Conservation (phyloP, 1,140 invertebrate species). For the Pygmarrhopalites habei region DNA sequence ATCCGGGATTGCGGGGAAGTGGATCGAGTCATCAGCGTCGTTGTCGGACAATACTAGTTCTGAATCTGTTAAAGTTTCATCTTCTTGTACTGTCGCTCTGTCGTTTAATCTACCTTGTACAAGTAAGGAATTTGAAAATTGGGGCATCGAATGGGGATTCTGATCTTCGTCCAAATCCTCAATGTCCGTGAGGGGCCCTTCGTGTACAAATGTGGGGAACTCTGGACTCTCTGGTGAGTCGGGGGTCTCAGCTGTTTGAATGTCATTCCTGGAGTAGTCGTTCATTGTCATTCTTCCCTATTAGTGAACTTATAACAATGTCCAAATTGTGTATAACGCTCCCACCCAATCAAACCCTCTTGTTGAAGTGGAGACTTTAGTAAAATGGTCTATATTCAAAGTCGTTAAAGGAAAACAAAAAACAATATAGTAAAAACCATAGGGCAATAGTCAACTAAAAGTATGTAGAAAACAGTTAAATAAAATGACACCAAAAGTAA, state of each 20-base stretch:
- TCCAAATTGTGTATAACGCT: not conserved
- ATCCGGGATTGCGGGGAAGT: constrained; percentile 26
- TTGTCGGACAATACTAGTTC: constrained; percentile 41
- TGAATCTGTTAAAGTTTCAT: constrained; percentile 40
- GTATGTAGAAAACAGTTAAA: no score
- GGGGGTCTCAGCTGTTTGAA: not conserved
- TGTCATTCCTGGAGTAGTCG: not conserved
- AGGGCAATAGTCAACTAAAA: no score
- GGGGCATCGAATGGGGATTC: constrained; percentile 8
- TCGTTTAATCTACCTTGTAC: not conserved
- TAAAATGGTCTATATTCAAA: no score
- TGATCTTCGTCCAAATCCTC: constrained; percentile 45
- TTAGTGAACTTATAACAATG: not conserved
- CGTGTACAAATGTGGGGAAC: not conserved
- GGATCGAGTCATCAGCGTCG: constrained; percentile 38
- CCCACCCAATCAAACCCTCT: not conserved
- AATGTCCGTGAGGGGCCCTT: constrained; percentile 46
- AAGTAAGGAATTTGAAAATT: constrained; percentile 15
- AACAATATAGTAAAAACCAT: no score
- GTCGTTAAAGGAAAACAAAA: no score
- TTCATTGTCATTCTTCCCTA: constrained; percentile 14
- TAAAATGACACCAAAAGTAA: no score
- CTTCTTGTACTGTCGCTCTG: constrained; percentile 1
- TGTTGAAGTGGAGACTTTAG: not conserved
- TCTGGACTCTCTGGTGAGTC: not conserved